phyloP scores from a whole-genome alignment of 2,113 vertebrate genomes.

The Ctenodactylus gundi region DNA sequence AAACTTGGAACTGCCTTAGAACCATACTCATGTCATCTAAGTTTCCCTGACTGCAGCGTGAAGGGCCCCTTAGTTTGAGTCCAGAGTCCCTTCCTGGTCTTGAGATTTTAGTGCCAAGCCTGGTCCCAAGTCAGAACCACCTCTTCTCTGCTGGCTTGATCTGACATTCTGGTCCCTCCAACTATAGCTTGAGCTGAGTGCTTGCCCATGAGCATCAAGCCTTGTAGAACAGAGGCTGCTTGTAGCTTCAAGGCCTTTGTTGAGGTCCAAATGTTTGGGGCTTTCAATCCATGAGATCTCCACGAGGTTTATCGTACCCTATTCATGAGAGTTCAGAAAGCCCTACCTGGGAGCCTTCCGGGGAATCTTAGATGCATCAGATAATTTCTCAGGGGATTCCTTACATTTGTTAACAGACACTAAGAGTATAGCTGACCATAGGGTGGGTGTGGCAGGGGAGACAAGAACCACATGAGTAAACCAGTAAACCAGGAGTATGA shows the following conservation, averaged over 20 bases:
- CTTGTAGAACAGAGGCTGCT: not conserved
- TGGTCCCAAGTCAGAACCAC: not conserved
- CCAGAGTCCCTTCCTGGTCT: not conserved
- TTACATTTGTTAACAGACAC: not conserved
- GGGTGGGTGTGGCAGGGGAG: not conserved
- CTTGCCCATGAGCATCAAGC: not conserved
- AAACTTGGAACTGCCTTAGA: not conserved
- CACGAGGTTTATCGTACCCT: not conserved
- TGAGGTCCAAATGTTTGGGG: not conserved
- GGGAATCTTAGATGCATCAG: not conserved
- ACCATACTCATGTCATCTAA: not conserved
- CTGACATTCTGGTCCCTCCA: not conserved
- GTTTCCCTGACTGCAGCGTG: not conserved
- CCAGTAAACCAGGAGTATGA: not conserved
- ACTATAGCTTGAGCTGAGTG: not conserved
- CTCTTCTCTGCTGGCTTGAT: not conserved
- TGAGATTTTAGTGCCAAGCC: not conserved
- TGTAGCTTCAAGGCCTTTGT: not conserved
- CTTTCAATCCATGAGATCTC: not conserved
- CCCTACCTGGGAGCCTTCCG: too few relatives aligned
- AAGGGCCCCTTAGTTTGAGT: not conserved
- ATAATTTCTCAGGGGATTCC: not conserved
- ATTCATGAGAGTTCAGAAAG: not conserved
- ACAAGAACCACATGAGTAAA: not conserved
- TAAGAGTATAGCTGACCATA: not conserved